A percentile compares a stretch with the other conserved stretches of the same genome.
These are phyloP conservation scores for Mareca strepera DNA, from an alignment of 2,797 vertebrate genomes.

Conservation along the genomic window DNA sequence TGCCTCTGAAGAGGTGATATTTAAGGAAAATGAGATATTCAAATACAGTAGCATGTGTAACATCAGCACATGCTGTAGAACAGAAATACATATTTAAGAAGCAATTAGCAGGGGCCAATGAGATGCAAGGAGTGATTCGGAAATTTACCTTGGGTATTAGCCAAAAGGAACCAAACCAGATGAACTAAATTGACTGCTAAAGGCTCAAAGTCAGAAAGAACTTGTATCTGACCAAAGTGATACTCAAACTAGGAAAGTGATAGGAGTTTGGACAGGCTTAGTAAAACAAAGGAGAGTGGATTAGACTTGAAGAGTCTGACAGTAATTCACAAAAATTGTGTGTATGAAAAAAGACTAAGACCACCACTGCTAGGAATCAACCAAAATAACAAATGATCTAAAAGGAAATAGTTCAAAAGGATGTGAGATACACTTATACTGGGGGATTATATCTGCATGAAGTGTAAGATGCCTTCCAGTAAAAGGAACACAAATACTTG, in stretches of 20 bases:
- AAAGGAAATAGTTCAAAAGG: background rate
- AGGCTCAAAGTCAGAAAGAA: background rate
- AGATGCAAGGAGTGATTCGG: background rate
- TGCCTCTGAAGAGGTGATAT: background rate
- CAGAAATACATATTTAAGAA: background rate
- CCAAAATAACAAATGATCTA: background rate
- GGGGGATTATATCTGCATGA: background rate
- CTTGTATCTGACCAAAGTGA: background rate
- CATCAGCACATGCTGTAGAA: background rate
- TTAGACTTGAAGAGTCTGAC: slow-evolving; percentile 4
- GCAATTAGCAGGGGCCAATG: background rate
- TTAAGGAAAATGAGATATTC: background rate
- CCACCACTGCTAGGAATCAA: background rate
- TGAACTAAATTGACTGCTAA: background rate
- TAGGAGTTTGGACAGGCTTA: background rate
- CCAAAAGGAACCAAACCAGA: background rate
- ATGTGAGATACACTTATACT: background rate
- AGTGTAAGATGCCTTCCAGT: background rate
- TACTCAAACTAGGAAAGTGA: background rate
- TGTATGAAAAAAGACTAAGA: background rate
- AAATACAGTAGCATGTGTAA: background rate
- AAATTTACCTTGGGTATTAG: slow-evolving; percentile 2
- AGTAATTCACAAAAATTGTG: background rate
- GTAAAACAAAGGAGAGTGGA: background rate
- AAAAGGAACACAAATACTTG: background rate